These are phyloP conservation scores for Branchipolynoe longqiensis DNA, from an alignment of 2,888 invertebrate species.

Conservation along the genomic window DNA sequence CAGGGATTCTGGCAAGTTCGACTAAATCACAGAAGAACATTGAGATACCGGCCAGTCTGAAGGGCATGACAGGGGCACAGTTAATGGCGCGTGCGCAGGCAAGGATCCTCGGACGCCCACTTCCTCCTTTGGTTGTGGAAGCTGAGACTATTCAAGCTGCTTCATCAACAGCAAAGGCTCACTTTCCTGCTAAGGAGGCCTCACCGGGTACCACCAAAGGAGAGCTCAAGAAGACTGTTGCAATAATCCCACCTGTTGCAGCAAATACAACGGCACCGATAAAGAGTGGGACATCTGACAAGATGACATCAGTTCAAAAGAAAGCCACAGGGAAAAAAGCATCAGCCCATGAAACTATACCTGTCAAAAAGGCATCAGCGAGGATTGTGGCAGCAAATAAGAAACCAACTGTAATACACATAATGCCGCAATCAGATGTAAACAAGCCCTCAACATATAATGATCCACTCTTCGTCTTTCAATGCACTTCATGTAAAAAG, in stretches of 20 bases:
- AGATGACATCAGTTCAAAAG: too few species aligned
- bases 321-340: too few species aligned
- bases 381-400: too few species aligned
- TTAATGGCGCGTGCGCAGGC: constrained; percentile 34
- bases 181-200: neutral
- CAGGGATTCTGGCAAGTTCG: neutral
- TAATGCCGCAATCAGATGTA: too few species aligned
- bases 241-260: too few species aligned
- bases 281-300: neutral
- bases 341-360: too few species aligned
- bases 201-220: neutral
- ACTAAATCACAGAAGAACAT: too few species aligned
- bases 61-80: constrained; percentile 44
- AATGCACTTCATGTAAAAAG: constrained; percentile 24
- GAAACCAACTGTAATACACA: too few species aligned
- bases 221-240: too few species aligned
- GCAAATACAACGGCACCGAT: neutral
- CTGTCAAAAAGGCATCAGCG: too few species aligned
- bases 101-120: constrained; percentile 2
- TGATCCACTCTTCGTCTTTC: constrained; percentile 35
- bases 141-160: neutral
- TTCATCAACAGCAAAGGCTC: neutral
- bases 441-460: neutral
- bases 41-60: constrained; percentile 1
- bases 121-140: neutral